Base-by-base conservation (phyloP, 35 echinoderm and acorn worm genomes). In the Stichopus chloronotus region DNA sequence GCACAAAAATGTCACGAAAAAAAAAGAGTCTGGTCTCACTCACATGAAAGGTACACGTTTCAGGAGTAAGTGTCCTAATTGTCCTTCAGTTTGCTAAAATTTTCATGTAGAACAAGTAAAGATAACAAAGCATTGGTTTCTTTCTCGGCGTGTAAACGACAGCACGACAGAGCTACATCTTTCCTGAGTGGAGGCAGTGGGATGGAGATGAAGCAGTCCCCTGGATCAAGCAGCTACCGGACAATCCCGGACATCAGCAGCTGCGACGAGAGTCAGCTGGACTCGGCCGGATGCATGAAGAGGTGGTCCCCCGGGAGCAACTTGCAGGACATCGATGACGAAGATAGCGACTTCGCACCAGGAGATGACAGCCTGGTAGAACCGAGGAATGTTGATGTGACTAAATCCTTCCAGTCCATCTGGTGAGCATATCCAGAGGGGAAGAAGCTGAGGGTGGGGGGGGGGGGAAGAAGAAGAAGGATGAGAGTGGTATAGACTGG, bases 281-380 rank as follows among this genome's bases (percentile, higher is more conserved):
- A 96, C 59, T 99, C 97, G 9, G 97, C 97, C 1, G 95, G 95
- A 12, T 93, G 83, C 25, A 56, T 91, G 72, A 91, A 91, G 71
- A 57, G 76, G 63, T 91, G 71, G 90, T 77, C 71, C 9, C n/a
- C 55, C 6, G 25, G 90, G 17, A 89, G 87, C 52, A 43, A 89
- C 61, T 59, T 89, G 21, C 30, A 90, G 30, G 93, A 94, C 54
- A 84, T 87, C 11, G 88, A 94, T 43, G 87, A 92, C 57, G 84
- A 57, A 25, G 94, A 99, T 25, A 99, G 97, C 56, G 97, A 99
- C 79, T 78, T 99, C 11, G 92, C 86, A 4, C 97, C 95, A 21
- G 97, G 97, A 56, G 95, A 99, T 94, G 89, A 96, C 20, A 99
- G 97, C 61, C 81, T 91, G 9, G 94, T 95, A 7, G 92, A 93